phyloP scores from a whole-genome alignment of 2,113 vertebrate species.

The Agapornis roseicollis region DNA sequence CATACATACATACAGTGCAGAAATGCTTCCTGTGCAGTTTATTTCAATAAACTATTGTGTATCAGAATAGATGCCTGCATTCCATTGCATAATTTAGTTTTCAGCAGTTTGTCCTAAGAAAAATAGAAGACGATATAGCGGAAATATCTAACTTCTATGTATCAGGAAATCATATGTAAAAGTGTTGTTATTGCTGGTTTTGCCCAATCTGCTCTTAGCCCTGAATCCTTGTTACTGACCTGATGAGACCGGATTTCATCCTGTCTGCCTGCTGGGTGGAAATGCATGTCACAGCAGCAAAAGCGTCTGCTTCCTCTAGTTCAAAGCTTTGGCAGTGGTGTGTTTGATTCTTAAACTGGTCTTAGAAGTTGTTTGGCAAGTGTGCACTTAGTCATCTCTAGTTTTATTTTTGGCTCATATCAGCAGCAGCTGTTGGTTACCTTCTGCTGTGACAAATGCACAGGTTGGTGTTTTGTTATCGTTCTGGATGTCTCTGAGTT shows the following conservation, averaged over 20 bases:
- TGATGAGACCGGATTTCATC: constrained; percentile 57
- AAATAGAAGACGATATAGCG: constrained; percentile 64
- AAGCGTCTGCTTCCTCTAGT: constrained; percentile 70
- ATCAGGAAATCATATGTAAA: constrained; percentile 64
- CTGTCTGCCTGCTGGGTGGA: constrained; percentile 66
- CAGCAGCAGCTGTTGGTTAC: background rate
- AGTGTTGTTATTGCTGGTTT: constrained; percentile 68
- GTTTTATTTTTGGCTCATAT: constrained; percentile 47
- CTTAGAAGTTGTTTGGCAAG: constrained; percentile 66
- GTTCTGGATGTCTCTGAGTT: background rate
- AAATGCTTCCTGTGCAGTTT: background rate
- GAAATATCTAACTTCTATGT: constrained; percentile 55
- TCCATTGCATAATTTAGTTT: constrained; percentile 48
- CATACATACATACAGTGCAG: background rate
- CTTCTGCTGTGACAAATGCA: background rate
- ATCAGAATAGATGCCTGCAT: constrained; percentile 51
- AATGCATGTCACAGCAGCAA: constrained; percentile 67
- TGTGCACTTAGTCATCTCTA: constrained; percentile 56
- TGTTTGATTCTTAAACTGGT: constrained; percentile 59
- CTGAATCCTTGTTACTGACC: constrained; percentile 52
- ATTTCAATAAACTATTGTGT: constrained; percentile 53
- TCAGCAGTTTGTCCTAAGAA: constrained; percentile 54
- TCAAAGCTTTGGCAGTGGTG: constrained; percentile 61
- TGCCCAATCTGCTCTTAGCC: constrained; percentile 15
- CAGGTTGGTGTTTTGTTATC: background rate